phyloP scores from a whole-genome alignment of 2,888 invertebrate genomes.

The Calameuta filiformis region DNA sequence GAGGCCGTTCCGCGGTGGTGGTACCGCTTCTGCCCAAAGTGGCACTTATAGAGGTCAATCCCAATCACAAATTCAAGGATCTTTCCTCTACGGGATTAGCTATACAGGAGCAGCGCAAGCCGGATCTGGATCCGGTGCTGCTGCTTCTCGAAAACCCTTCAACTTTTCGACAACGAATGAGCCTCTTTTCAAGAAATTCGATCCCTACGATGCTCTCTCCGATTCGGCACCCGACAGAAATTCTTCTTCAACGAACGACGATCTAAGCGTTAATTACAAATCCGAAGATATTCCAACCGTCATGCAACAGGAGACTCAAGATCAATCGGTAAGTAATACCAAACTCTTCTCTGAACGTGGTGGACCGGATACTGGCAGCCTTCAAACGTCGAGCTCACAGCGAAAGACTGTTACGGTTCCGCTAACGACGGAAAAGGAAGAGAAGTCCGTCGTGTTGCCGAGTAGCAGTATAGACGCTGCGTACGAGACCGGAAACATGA shows the following conservation, averaged over 20 bases:
- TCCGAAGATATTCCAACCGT: not conserved
- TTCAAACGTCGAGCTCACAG: not conserved
- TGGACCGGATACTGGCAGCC: not conserved
- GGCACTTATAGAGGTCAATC: slow-evolving; percentile 81
- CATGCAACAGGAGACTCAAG: not conserved
- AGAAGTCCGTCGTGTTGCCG: not conserved
- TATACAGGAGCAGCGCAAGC: slow-evolving; percentile 87
- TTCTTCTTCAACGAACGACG: not conserved
- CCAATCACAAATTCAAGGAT: slow-evolving; percentile 85
- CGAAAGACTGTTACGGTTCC: not conserved
- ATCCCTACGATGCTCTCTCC: slow-evolving; percentile 33
- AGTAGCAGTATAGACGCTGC: not conserved
- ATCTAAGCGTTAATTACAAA: not conserved
- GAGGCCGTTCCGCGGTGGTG: slow-evolving; percentile 78
- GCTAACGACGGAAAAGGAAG: not conserved
- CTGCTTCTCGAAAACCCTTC: slow-evolving; percentile 57
- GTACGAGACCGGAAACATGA: not conserved
- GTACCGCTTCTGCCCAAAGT: slow-evolving; percentile 83
- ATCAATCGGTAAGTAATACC: not conserved
- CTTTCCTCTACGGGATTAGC: slow-evolving; percentile 81
- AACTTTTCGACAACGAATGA: slow-evolving; percentile 49
- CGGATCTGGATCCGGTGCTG: slow-evolving; percentile 74
- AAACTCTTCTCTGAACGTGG: too few species aligned
- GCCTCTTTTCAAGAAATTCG: slow-evolving; percentile 51
- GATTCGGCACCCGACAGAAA: not conserved